These are phyloP conservation scores for Belonocnema kinseyi DNA, from an alignment of 1,140 invertebrate species.

Conservation along the genomic window DNA sequence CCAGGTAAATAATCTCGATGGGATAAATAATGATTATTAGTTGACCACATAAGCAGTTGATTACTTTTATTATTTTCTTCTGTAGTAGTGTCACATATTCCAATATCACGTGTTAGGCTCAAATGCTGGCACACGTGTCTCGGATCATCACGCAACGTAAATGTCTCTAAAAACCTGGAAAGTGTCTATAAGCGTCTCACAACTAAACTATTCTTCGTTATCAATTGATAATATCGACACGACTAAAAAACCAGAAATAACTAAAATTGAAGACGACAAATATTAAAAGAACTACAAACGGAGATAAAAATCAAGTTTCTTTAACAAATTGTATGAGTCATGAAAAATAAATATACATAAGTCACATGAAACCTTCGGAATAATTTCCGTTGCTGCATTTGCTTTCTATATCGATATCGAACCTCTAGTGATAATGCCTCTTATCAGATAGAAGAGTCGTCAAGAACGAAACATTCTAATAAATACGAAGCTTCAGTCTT, in stretches of 20 bases:
- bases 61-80: neutral
- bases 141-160: conserved; percentile 14
- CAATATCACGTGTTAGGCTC: neutral
- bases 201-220: neutral
- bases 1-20: neutral
- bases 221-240: neutral
- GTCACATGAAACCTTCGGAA: neutral
- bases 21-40: neutral
- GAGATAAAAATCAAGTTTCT: neutral
- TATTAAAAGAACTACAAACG: no score
- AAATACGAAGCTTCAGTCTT: neutral
- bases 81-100: neutral
- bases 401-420: neutral
- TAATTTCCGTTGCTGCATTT: conserved; percentile 13
- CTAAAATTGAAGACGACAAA: no score
- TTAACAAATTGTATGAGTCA: neutral
- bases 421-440: neutral
- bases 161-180: neutral
- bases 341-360: neutral
- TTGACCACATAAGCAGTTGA: neutral
- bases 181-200: conserved; percentile 2
- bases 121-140: neutral
- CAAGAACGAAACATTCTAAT: neutral
- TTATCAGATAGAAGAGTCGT: neutral
- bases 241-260: no score